Base-by-base conservation (phyloP, 2,797 vertebrate species). In the Muscicapa comitata region DNA sequence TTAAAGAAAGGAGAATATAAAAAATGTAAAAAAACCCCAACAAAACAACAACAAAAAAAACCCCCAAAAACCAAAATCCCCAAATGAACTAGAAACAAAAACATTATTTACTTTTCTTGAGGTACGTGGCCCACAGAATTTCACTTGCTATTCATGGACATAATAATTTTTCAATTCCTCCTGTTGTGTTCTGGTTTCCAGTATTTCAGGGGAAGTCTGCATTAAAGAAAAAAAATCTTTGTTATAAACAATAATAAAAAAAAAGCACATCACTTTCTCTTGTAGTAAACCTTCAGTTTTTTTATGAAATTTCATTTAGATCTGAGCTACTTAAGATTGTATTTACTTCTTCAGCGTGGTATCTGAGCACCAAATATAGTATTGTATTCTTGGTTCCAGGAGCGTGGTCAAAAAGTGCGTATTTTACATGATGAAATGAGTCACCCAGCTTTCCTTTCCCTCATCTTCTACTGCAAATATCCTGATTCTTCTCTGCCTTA, bases 401-500 rank as follows among this genome's bases (percentile, higher is more conserved):
- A 96, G 26, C 21, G 9, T 25, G 42, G 86, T 68, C 35, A 74
- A 57, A 88, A 86, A 70, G 6, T 2, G 3, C 9, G 28, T 93
- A 92, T 92, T 33, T 78, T 88, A 86, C 42, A n/a, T 70, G 33
- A 61, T 19, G 21, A 85, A 93, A 62, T 84, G 79, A 55, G 65
- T 29, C 83, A 90, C 33, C 15, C 50, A 89, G 73, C 40, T 82
- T 85, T 91, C 57, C 45, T 93, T 61, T 91, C 43, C 54, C 74
- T 87, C 55, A 47, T 91, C 50, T 83, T 54, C 45, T 89, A 37
- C 15, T 66, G 48, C 73, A 86, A 90, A 94, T 89, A 92, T 75
- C 37, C 38, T 50, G 51, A 24, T 96, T 94, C 72, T 72, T 85
- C 72, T 71, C 93, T 71, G 55, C 63, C 20, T 75, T 97, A 92